phyloP scores from a whole-genome alignment of 2,113 vertebrate species.

The Sitta europaea region DNA sequence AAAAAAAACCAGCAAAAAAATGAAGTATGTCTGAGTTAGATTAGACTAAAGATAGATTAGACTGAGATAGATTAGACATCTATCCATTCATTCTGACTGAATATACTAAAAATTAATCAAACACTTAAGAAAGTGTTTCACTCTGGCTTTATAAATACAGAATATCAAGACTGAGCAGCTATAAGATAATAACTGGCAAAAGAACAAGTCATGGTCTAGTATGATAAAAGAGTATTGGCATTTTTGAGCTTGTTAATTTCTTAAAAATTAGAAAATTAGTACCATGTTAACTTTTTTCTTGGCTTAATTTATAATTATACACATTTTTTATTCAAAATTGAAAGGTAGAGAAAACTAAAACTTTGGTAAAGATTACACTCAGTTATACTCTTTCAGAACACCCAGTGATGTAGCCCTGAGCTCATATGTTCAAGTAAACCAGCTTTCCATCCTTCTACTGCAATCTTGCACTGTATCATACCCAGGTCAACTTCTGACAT shows the following conservation, averaged over 20 bases:
- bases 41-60: not conserved
- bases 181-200: not conserved
- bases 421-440: not conserved
- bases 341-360: not conserved
- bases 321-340: not conserved
- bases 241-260: not conserved
- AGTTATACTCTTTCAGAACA: not conserved
- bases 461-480: not conserved
- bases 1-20: not conserved
- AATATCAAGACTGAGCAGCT: not conserved
- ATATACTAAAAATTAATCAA: not conserved
- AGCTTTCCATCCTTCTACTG: not conserved
- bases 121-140: not conserved
- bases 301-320: not conserved
- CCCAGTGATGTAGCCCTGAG: fast-evolving
- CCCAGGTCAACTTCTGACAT: not conserved
- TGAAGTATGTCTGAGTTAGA: not conserved
- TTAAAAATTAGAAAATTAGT: not conserved
- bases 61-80: no score
- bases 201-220: not conserved
- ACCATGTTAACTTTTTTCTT: not conserved
- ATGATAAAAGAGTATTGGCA: not conserved
- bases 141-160: not conserved
- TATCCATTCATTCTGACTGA: not conserved
- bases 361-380: not conserved